Conservation (phyloP, 2,113 vertebrate species). For the Aviceda subcristata region DNA sequence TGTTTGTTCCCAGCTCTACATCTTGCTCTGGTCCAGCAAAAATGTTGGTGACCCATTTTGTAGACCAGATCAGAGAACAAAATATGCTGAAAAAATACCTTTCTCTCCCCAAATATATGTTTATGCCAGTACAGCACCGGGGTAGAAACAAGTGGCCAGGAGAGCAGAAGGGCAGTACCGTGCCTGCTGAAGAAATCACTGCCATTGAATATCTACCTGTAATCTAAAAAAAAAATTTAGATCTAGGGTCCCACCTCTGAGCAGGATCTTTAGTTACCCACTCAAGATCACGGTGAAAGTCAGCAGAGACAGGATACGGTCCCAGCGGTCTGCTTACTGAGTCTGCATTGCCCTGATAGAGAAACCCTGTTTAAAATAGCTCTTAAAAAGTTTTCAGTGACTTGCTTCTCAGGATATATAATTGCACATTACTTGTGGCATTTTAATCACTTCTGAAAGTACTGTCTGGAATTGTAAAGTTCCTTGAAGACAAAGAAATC, state of each 20-base stretch:
- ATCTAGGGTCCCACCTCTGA: background rate
- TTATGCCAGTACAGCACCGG: background rate
- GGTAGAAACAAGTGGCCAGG: background rate
- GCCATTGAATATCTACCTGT: background rate
- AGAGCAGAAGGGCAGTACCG: background rate
- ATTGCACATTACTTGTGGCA: conserved; percentile 65
- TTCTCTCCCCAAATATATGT: background rate
- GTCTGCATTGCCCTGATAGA: background rate
- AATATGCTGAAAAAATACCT: background rate
- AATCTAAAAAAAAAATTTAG: background rate
- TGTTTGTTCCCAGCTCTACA: background rate
- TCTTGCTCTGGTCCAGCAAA: background rate
- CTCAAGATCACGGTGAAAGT: background rate
- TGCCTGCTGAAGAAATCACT: background rate
- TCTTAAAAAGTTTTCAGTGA: conserved; percentile 45
- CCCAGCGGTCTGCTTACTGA: background rate
- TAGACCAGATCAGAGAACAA: background rate
- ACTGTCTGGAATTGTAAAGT: conserved; percentile 49
- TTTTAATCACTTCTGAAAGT: conserved; percentile 69
- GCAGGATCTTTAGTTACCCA: background rate
- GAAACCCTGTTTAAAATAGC: background rate
- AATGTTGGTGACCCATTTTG: background rate
- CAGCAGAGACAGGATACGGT: background rate
- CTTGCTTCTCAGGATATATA: conserved; percentile 57
- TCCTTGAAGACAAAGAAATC: conserved; percentile 54